Conservation (phyloP, 2,888 invertebrate species). For the Ceraclea dissimilis region DNA sequence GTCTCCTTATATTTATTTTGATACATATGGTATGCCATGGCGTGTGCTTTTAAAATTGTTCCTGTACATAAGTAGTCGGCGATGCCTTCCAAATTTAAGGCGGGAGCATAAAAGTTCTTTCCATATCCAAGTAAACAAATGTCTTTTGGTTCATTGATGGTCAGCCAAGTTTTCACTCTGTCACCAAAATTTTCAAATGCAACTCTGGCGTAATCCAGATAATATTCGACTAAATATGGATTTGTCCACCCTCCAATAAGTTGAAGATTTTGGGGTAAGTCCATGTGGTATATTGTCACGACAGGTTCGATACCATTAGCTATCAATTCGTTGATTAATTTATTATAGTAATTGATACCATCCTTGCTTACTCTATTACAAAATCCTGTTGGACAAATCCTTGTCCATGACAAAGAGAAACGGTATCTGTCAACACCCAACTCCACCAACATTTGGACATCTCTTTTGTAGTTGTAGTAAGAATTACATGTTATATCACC, state of each 20-base stretch:
- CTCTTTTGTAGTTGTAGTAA: conserved; percentile 55
- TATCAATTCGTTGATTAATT: conserved; percentile 49
- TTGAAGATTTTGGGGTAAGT: conserved; percentile 53
- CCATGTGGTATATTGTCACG: conserved; percentile 61
- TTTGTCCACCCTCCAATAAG: conserved; percentile 48
- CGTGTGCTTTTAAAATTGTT: conserved; percentile 58
- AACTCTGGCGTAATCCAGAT: conserved; percentile 45
- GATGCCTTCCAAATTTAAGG: conserved; percentile 42
- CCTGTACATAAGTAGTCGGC: conserved; percentile 57
- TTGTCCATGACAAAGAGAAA: conserved; percentile 59
- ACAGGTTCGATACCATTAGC: conserved; percentile 49
- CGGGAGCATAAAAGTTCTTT: conserved; percentile 42
- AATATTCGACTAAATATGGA: conserved; percentile 45
- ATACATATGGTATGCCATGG: conserved; percentile 52
- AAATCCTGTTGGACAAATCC: conserved; percentile 56
- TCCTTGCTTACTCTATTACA: conserved; percentile 28
- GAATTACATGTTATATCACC: conserved; percentile 61
- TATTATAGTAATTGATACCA: conserved; percentile 53
- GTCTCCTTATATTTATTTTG: conserved; percentile 38
- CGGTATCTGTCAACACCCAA: conserved; percentile 52
- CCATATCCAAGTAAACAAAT: conserved; percentile 47
- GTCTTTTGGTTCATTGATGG: conserved; percentile 56
- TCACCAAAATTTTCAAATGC: conserved; percentile 42
- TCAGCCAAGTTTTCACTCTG: conserved; percentile 50
- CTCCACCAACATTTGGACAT: conserved; percentile 48